Evolutionary conservation across 2,113 vertebrate genomes (phyloP).

Genomic region (Sander vitreus): DNA sequence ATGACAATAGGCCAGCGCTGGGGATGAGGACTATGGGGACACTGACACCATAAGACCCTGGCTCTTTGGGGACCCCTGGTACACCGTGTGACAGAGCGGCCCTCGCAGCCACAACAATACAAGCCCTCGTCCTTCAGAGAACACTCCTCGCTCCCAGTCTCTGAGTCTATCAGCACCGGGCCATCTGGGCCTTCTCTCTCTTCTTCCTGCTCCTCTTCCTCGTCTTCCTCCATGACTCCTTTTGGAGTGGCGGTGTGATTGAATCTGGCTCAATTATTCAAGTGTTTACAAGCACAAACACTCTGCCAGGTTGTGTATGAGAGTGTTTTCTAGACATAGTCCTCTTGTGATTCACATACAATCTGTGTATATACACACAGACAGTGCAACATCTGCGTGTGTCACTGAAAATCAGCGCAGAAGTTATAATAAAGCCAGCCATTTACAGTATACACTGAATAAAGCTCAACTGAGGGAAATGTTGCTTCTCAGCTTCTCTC

Average conservation of each 20-base stretch:
- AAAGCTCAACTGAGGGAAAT: conserved; percentile 13
- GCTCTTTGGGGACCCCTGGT: conserved; percentile 91
- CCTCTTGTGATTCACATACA: conserved; percentile 57
- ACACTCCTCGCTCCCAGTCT: conserved; percentile 90
- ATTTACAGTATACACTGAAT: conserved; percentile 39
- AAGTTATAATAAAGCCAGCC: conserved; percentile 33
- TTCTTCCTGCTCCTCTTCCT: conserved; percentile 81
- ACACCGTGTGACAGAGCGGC: conserved; percentile 90
- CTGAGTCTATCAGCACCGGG: conserved; percentile 94
- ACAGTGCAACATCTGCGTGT: conserved; percentile 64
- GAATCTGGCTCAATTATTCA: conserved; percentile 88
- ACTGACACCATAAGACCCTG: conserved; percentile 82
- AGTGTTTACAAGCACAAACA: conserved; percentile 92
- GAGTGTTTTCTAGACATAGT: conserved; percentile 52
- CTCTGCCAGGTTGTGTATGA: conserved; percentile 84
- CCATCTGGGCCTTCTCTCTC: conserved; percentile 94
- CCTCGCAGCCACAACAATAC: conserved; percentile 90
- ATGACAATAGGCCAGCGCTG: conserved; percentile 82
- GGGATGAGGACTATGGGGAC: conserved; percentile 72
- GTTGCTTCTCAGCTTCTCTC: conserved; percentile 12
- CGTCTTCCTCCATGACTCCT: conserved; percentile 70
- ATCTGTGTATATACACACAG: conserved; percentile 49
- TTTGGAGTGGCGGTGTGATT: conserved; percentile 86
- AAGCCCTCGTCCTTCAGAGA: conserved; percentile 90
- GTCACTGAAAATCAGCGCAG: conserved; percentile 43